These are phyloP conservation scores for Oreocharis arfaki DNA, from an alignment of 2,113 vertebrate species.

Conservation along the genomic window DNA sequence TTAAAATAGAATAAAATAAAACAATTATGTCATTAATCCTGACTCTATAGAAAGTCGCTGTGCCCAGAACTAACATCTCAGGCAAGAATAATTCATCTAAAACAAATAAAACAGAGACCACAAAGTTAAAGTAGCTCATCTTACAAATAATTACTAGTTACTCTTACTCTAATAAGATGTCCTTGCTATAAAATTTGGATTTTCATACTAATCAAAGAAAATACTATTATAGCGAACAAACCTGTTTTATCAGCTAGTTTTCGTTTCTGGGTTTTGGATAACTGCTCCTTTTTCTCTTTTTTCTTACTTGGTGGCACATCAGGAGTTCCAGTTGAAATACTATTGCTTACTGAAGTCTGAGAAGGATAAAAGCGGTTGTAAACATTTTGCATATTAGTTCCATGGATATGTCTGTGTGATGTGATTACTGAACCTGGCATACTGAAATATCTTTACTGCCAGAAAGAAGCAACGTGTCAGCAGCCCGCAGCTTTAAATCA, in stretches of 20 bases:
- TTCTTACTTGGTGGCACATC: conserved; percentile 78
- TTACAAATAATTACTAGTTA: not conserved
- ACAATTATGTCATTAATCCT: not conserved
- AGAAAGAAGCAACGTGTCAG: not conserved
- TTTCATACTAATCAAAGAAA: not conserved
- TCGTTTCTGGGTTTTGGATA: conserved; percentile 96
- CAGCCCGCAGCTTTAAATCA: not conserved
- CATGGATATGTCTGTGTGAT: not conserved
- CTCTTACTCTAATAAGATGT: not conserved
- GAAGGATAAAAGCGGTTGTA: conserved; percentile 3
- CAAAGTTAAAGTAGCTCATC: not conserved
- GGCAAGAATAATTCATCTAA: not conserved
- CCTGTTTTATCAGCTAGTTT: conserved; percentile 91
- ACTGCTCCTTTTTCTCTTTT: conserved; percentile 94
- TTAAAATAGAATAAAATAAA: not conserved
- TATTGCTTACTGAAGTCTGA: conserved; percentile 79
- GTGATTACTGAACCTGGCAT: not conserved
- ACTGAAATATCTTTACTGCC: not conserved
- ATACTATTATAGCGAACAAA: conserved; percentile 12
- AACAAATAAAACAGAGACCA: not conserved
- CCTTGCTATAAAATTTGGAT: not conserved
- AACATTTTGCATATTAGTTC: not conserved
- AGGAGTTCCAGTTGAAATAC: conserved; percentile 63
- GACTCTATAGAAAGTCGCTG: not conserved
- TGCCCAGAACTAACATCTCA: not conserved